Base-by-base conservation (phyloP, 1,140 invertebrate species). In the Drosophila ohnishii region DNA sequence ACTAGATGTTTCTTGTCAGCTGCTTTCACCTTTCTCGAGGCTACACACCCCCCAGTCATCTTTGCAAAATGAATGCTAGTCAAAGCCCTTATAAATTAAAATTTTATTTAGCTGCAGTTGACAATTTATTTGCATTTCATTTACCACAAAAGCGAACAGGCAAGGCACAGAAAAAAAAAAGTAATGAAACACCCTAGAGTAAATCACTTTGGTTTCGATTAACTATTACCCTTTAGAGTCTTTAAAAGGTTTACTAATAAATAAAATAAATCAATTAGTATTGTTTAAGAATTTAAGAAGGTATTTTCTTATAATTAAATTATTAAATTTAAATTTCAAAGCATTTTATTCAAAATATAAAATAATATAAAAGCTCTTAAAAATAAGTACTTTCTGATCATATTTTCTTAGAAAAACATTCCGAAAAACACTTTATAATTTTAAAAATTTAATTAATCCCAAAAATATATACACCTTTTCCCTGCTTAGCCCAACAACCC, bases 51-150 rank as follows among this genome's bases (percentile, higher is more conserved):
- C 14, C 7, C 0, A 53, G 50, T 34, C 22, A 2, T 11, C 11
- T 28, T 45, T 9, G 8, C 34, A 48, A 37, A 73, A 48, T 42
- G 35, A 53, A 25, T 42, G 79, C 80, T 63, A 79, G 80, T 83
- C 80, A 76, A 76, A 86, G 35, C 55, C 60, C 69, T 66, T 82
- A 81, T 86, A 86, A 86, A 86, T 86, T 86, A 86, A 86, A 86
- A 81, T 86, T 86, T 86, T 86, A 86, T 86, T 86, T 86, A 86
- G 73, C 82, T 86, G 82, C 82, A 86, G 82, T 86, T 86, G 82
- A 86, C 82, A 86, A 86, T 86, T 86, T 86, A 86, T 86, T 86
- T 86, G 82, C 82, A 86, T 86, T 85, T 86, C 80, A 86, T 86
- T 86, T 86, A 78, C 82, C 78, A 86, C 82, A 81, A 81, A 75